phyloP scores from a whole-genome alignment of 92 coral and sea anemone species.

The Palythoa grandiflora region DNA sequence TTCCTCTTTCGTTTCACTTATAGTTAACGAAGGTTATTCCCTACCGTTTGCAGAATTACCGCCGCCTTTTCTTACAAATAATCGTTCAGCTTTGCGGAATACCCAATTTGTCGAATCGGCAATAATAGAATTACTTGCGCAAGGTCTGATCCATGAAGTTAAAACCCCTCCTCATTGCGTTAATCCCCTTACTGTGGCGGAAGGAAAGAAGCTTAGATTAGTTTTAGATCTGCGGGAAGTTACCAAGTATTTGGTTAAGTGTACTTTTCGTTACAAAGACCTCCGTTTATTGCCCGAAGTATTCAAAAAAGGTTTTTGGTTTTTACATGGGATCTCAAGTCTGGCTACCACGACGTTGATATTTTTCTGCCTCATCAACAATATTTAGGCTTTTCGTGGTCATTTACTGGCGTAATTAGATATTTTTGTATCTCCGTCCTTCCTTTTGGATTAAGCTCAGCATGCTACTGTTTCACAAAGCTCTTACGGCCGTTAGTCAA shows the following conservation, averaged over 20 bases:
- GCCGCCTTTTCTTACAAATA: background rate
- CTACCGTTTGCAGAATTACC: conserved; percentile 36
- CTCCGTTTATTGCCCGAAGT: conserved; percentile 31
- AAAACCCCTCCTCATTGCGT: conserved; percentile 21
- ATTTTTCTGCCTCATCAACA: background rate
- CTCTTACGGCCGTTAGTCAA: background rate
- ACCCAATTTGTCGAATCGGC: conserved; percentile 2
- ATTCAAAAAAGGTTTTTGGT: conserved; percentile 30
- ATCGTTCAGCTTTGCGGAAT: conserved; percentile 17
- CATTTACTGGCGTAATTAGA: background rate
- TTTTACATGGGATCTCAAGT: conserved; percentile 42
- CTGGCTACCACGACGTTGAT: background rate
- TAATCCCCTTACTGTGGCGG: conserved; percentile 45
- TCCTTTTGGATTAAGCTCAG: background rate
- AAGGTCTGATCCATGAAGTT: conserved; percentile 11
- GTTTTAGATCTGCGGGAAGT: conserved; percentile 44
- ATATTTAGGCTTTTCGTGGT: background rate
- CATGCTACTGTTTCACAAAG: background rate
- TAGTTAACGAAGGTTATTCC: conserved; percentile 25
- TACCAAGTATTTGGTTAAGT: background rate
- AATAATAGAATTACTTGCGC: conserved; percentile 2
- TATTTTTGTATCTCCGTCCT: background rate
- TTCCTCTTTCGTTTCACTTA: conserved; percentile 23
- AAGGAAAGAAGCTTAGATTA: conserved; percentile 41
- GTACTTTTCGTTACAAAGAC: conserved; percentile 36